Evolutionary conservation across 1,140 invertebrate genomes (phyloP).

Genomic region (Ylistrum balloti): DNA sequence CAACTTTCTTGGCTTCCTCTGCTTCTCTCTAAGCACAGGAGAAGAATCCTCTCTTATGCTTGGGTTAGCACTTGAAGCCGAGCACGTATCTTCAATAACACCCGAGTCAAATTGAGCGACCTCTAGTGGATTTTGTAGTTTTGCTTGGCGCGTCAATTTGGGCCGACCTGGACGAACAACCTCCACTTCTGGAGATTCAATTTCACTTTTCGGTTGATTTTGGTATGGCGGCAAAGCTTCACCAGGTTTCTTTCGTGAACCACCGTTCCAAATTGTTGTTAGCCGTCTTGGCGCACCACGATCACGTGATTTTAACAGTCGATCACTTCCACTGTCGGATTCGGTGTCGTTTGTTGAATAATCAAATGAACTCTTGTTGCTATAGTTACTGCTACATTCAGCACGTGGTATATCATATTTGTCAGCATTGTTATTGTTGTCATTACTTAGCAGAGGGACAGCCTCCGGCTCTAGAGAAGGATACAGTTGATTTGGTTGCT

Average conservation of each 20-base stretch:
- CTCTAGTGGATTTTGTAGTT: neutral
- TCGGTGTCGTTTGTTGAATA: neutral
- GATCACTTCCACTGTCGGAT: neutral
- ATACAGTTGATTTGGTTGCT: neutral
- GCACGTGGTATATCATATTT: neutral
- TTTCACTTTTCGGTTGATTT: neutral
- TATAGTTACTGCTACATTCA: neutral
- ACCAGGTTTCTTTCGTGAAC: neutral
- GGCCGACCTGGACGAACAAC: neutral
- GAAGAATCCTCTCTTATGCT: neutral
- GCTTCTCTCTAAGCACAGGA: neutral
- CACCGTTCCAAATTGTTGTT: neutral
- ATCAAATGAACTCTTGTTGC: slow-evolving; percentile 1
- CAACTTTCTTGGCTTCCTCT: neutral
- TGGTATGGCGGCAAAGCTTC: neutral
- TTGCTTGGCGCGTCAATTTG: neutral
- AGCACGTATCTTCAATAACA: neutral
- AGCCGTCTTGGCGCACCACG: slow-evolving; percentile 18
- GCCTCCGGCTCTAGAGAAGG: neutral
- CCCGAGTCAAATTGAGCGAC: neutral
- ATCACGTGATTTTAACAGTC: slow-evolving; percentile 19
- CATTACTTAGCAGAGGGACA: neutral
- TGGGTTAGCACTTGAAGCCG: neutral
- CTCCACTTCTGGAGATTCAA: neutral
- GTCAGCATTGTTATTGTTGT: neutral